A percentile compares a stretch with the other conserved stretches of the same genome.
These are phyloP conservation scores for Xenopus borealis DNA, from an alignment of 2,113 vertebrate species.

Conservation along the genomic window DNA sequence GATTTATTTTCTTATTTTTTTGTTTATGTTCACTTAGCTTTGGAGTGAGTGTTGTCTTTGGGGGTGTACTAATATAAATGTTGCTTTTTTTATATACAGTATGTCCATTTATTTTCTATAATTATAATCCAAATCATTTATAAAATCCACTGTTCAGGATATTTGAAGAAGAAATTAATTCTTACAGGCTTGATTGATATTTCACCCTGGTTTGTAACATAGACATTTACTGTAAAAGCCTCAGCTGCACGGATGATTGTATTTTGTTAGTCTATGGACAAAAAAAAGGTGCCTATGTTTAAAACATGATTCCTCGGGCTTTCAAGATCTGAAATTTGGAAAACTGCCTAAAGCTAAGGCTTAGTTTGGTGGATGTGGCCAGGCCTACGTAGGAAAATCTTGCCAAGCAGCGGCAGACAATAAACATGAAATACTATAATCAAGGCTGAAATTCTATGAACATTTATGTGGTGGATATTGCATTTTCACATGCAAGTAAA, in stretches of 20 bases:
- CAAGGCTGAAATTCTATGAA: conserved; percentile 12
- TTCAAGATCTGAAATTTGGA: conserved; percentile 13
- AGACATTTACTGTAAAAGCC: neutral
- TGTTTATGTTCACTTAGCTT: too few relatives aligned
- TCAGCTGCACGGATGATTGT: conserved; percentile 1
- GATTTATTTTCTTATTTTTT: too few relatives aligned
- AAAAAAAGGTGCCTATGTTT: conserved; percentile 25
- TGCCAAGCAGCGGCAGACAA: conserved; percentile 6
- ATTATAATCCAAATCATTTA: too few relatives aligned
- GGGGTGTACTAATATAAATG: too few relatives aligned
- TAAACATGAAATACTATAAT: neutral
- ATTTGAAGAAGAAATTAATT: neutral
- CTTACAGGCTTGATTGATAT: neutral
- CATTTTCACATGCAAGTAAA: conserved; percentile 18
- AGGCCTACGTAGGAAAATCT: neutral
- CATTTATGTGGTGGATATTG: conserved; percentile 18
- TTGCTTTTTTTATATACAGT: too few relatives aligned
- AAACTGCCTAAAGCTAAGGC: conserved; percentile 8
- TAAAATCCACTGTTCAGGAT: too few relatives aligned
- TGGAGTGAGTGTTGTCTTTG: too few relatives aligned
- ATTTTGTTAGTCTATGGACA: conserved; percentile 11
- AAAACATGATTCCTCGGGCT: conserved; percentile 20
- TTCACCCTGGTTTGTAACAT: neutral
- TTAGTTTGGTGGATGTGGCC: neutral
- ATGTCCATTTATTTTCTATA: too few relatives aligned